phyloP scores from a whole-genome alignment of 2,888 invertebrate genomes.

The Dyspetes luteomarginatus region DNA sequence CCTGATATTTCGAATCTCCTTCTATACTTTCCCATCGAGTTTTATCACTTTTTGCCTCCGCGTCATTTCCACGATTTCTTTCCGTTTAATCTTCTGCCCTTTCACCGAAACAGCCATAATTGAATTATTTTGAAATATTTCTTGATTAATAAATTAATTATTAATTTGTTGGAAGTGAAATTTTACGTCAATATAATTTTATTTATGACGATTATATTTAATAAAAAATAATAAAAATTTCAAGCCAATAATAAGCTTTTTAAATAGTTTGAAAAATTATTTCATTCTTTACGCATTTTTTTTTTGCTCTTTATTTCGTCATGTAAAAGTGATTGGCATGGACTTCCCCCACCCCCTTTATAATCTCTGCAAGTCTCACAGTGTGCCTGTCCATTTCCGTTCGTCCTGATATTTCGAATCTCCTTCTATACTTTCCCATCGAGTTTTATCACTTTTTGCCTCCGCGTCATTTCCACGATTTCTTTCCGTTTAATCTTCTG shows the following conservation, averaged over 20 bases:
- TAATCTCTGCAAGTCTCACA: background rate
- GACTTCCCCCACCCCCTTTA: conserved; percentile 71
- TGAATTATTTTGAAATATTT: too few species aligned
- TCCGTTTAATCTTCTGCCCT: background rate
- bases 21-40: background rate
- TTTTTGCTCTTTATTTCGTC: too few species aligned
- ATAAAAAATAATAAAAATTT: too few species aligned
- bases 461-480: background rate
- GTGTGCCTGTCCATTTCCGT: background rate
- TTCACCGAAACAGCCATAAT: too few species aligned
- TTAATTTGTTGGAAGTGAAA: too few species aligned
- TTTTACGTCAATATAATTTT: too few species aligned
- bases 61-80: background rate
- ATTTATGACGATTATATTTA: too few species aligned
- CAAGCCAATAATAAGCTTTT: too few species aligned
- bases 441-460: background rate
- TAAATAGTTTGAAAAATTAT: too few species aligned
- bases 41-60: background rate
- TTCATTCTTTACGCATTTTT: too few species aligned
- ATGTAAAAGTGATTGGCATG: too few species aligned
- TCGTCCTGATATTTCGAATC: background rate
- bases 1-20: background rate
- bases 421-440: background rate
- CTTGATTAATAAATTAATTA: too few species aligned
- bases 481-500: background rate